phyloP scores from a whole-genome alignment of 2,888 invertebrate genomes.

The Cosmopolites sordidus region DNA sequence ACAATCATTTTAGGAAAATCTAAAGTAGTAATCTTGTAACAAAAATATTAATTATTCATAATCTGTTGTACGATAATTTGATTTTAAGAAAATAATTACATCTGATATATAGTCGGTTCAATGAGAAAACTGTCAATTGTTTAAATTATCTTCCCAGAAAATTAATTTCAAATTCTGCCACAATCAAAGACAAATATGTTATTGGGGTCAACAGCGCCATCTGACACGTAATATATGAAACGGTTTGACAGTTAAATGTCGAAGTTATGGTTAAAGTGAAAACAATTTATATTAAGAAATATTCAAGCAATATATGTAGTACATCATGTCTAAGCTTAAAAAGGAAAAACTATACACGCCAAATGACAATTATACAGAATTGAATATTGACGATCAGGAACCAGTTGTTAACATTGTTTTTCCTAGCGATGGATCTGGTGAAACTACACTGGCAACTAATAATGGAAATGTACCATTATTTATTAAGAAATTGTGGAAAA shows the following conservation, averaged over 20 bases:
- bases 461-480: constrained; percentile 30
- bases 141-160: too few species aligned
- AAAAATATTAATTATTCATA: too few species aligned
- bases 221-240: neutral
- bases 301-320: neutral
- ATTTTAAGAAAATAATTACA: too few species aligned
- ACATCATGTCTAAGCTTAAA: neutral
- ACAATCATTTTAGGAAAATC: too few species aligned
- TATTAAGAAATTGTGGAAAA: constrained; percentile 37
- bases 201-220: neutral
- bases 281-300: neutral
- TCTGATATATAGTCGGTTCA: too few species aligned
- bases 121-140: too few species aligned
- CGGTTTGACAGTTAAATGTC: too few species aligned
- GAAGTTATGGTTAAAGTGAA: neutral
- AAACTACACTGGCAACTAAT: constrained; percentile 1
- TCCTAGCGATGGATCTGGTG: constrained; percentile 2
- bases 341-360: neutral
- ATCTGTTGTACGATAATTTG: too few species aligned
- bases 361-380: constrained; percentile 9
- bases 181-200: too few species aligned
- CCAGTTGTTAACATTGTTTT: constrained; percentile 16
- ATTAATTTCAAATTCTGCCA: too few species aligned
- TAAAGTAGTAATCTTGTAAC: too few species aligned
- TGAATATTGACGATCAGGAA: constrained; percentile 5